A percentile compares a stretch with the other conserved stretches of the same genome.
Evolutionary conservation across 2,113 vertebrate genomes (phyloP).

Genomic region (Pica pica): DNA sequence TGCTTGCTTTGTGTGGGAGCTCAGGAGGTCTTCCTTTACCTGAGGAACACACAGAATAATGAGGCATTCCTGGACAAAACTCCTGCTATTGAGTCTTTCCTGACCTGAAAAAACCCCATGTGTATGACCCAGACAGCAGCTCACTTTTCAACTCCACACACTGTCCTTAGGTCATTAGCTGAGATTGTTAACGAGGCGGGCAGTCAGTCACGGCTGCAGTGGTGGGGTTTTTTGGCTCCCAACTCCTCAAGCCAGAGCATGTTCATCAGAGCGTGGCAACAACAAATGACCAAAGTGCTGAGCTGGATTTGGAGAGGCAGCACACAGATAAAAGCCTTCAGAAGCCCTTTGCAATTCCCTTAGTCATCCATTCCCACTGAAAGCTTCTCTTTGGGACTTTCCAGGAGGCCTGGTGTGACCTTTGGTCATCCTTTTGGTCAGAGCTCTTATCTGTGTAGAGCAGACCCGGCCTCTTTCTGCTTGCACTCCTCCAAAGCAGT

Average conservation of each 20-base stretch:
- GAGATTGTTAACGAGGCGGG: background rate
- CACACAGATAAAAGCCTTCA: constrained; percentile 1
- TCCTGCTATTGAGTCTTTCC: background rate
- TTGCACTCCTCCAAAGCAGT: background rate
- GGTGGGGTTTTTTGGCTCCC: background rate
- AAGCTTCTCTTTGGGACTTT: constrained; percentile 33
- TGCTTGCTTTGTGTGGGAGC: background rate
- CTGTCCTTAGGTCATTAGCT: background rate
- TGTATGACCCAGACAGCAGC: background rate
- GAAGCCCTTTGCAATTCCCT: constrained; percentile 38
- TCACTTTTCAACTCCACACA: background rate
- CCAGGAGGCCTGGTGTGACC: background rate
- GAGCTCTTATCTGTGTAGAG: constrained; percentile 48
- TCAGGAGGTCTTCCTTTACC: background rate
- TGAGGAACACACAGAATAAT: background rate
- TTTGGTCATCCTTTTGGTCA: constrained; percentile 17
- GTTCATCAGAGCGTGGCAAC: background rate
- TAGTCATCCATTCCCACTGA: constrained; percentile 43
- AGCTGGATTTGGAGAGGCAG: constrained; percentile 18
- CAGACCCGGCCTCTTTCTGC: background rate
- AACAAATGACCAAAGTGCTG: background rate
- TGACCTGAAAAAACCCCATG: background rate
- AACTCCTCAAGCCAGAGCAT: background rate
- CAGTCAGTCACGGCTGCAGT: rapidly evolving
- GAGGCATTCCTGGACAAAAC: background rate